Evolutionary conservation across 2,113 vertebrate genomes (phyloP).

Genomic region (Formicarius rufipectus): DNA sequence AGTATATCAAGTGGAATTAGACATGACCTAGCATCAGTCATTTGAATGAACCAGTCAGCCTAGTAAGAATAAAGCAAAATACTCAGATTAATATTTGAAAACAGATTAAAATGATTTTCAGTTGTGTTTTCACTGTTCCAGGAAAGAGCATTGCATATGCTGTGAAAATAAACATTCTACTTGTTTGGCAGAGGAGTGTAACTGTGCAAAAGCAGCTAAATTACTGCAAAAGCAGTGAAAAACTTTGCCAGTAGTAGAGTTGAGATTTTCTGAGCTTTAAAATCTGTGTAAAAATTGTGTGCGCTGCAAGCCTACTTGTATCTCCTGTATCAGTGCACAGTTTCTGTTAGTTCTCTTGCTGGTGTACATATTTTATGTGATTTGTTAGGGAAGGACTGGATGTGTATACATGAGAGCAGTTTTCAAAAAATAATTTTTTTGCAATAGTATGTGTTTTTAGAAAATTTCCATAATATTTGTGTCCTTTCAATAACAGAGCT

Average conservation of each 20-base stretch:
- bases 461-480: background rate
- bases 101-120: background rate
- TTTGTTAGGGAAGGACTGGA: background rate
- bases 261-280: background rate
- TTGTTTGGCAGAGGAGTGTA: background rate
- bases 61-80: background rate
- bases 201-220: background rate
- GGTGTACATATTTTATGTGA: rapidly evolving
- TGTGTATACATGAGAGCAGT: background rate
- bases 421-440: background rate
- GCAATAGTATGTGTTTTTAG: background rate
- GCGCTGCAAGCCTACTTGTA: background rate
- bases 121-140: background rate
- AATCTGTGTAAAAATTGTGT: background rate
- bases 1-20: background rate
- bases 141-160: background rate
- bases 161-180: background rate
- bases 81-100: background rate
- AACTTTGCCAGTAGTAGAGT: background rate
- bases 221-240: background rate
- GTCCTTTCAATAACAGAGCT: background rate
- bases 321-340: background rate
- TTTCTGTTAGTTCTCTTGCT: background rate
- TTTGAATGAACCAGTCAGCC: background rate
- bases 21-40: background rate